A percentile compares a stretch with the other conserved stretches of the same genome.
These are phyloP conservation scores for Megathymus violae DNA, from an alignment of 1,140 invertebrate genomes.

Conservation along the genomic window DNA sequence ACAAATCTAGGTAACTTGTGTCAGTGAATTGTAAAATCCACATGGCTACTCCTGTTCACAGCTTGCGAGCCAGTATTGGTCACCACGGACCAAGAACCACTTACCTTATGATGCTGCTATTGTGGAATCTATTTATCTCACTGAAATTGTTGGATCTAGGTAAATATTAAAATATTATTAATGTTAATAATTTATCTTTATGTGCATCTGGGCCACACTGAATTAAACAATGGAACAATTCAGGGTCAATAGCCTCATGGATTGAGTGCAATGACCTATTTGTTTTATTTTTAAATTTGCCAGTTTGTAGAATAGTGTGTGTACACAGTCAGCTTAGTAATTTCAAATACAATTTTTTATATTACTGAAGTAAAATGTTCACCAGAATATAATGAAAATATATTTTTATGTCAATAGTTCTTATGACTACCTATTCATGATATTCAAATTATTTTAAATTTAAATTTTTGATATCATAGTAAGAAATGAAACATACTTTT, in stretches of 20 bases:
- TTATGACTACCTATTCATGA: too few species aligned
- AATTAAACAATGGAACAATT: slow-evolving; percentile 65
- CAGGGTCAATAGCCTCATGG: slow-evolving; percentile 70
- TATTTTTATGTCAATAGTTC: too few species aligned
- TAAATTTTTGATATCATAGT: too few species aligned
- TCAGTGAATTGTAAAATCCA: slow-evolving; percentile 74
- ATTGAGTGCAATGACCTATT: slow-evolving; percentile 69
- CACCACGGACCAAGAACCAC: slow-evolving; percentile 90
- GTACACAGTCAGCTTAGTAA: too few species aligned
- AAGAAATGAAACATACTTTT: too few species aligned
- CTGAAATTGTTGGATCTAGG: slow-evolving; percentile 91
- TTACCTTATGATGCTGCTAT: slow-evolving; percentile 89
- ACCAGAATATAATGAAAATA: too few species aligned
- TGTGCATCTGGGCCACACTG: slow-evolving; percentile 63
- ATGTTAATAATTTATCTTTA: slow-evolving; percentile 38
- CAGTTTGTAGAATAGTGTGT: slow-evolving; percentile 30
- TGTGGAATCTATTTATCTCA: slow-evolving; percentile 91
- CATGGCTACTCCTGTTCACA: slow-evolving; percentile 81
- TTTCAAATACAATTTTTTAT: too few species aligned
- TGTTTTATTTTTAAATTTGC: slow-evolving; percentile 58
- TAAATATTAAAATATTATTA: slow-evolving; percentile 62
- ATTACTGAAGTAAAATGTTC: too few species aligned
- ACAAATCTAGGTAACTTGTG: slow-evolving; percentile 73
- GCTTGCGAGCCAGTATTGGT: slow-evolving; percentile 95
- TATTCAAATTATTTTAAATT: too few species aligned